Evolutionary conservation across 2,797 vertebrate species (phyloP).

Genomic region (Phataginus tetradactyla): DNA sequence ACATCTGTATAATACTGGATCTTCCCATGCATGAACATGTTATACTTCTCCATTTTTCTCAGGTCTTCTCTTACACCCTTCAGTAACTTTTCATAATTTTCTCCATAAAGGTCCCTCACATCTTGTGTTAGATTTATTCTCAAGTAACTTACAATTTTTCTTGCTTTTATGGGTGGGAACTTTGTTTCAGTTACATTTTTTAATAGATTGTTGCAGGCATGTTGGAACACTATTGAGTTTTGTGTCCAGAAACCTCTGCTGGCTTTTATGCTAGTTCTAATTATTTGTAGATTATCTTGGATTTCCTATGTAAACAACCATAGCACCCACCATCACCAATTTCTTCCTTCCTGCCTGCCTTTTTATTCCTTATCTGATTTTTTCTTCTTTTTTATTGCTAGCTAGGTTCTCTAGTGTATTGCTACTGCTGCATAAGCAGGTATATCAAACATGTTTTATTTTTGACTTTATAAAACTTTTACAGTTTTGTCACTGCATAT

Average conservation of each 20-base stretch:
- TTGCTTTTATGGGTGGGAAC: conserved; percentile 34
- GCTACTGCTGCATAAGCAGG: neutral
- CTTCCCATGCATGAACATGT: conserved; percentile 46
- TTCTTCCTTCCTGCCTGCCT: neutral
- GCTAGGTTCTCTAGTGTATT: neutral
- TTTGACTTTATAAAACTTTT: neutral
- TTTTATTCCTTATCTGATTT: neutral
- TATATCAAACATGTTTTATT: neutral
- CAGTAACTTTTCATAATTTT: conserved; percentile 73
- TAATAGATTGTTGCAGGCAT: neutral
- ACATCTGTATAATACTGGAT: neutral
- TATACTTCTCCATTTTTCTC: conserved; percentile 64
- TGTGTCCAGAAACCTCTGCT: neutral
- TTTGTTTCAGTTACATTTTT: conserved; percentile 8
- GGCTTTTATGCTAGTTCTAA: neutral
- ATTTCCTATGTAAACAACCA: neutral
- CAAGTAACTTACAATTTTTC: conserved; percentile 43
- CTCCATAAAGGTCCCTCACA: conserved; percentile 72
- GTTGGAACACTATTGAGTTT: neutral
- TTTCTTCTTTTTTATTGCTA: neutral
- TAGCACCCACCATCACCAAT: neutral
- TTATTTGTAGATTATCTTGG: neutral
- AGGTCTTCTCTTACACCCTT: neutral
- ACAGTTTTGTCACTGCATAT: neutral
- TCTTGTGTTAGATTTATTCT: conserved; percentile 69